Base-by-base conservation (phyloP, 2,113 vertebrate genomes). In the Hippotragus niger region DNA sequence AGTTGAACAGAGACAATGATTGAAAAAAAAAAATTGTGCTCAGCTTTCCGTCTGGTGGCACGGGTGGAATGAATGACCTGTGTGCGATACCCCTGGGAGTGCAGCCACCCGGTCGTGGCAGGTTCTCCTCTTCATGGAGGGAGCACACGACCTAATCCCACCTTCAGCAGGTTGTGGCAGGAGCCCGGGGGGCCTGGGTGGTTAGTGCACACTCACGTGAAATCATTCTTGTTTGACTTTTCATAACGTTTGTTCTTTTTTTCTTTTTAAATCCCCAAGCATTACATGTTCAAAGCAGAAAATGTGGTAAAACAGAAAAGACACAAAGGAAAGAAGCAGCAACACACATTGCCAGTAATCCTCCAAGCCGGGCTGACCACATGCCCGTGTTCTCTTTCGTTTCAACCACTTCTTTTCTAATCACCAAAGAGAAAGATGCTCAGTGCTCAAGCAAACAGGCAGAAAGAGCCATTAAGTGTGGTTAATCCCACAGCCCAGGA, bases 221-320 rank as follows among this genome's bases (percentile, higher is more conserved):
- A 86, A 36, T 83, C 9, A 3, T 53, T 95, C 82, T 89, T 57
- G 47, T 95, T 84, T 96, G 88, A 87, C 33, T 97, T 97, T 92
- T 50, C 78, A 23, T 43, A 83, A 87, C 11, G 5, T 80, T 93
- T 90, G 27, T 33, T 86, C 60, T 60, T 78, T 47, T 87, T 94
- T 31, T 87, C 86, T 29, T 33, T 67, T 94, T 36, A 84, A 91
- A 82, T 45, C 52, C 2, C 1, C 57, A 60, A 58, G 52, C 53
- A 62, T 95, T 43, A 17, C n/a, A 12, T 36, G 36, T 91, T 96
- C 58, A 47, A 93, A 96, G 43, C 36, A 91, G 78, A 78, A 58
- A 81, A 80, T 27, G 2, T 1, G 85, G 58, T 67, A 71, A 80
- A 94, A 60, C 71, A 78, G 88, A 93, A 86, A 91, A 67, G n/a